Base-by-base conservation (phyloP, 2,888 invertebrate genomes). In the Cenopis cana region DNA sequence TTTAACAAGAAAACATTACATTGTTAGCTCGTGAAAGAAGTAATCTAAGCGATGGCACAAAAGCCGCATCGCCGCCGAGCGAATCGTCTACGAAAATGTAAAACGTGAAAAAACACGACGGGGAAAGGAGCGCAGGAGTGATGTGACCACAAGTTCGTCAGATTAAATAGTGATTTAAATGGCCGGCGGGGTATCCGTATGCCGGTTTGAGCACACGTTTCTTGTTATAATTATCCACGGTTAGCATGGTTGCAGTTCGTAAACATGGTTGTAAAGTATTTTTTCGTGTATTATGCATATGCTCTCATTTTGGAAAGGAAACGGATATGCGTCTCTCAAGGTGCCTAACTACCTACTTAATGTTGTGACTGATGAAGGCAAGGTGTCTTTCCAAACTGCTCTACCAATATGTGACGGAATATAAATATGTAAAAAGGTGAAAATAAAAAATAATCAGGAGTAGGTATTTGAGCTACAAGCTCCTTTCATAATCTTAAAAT, bases 91-190 rank as follows among this genome's bases (percentile, higher is more conserved):
- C 77, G 74, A 77, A 79, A 82, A 81, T 81, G 79, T 80, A 81
- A 80, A 84, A 82, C 79, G 80, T 79, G 82, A 78, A 82, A 82
- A 83, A 83, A 79, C 76, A 80, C 77, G 71, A 60, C 71, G 75
- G 52, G 78, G 77, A 79, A 82, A 85, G 79, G 81, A 79, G 84
- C 75, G 50, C 60, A 57, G 55, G 46, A 41, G 41, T 33, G 17
- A 2, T 14, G 61, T 56, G 46, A 49, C 61, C 49, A 69, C 52
- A 20, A n/a, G 20, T 14, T 62, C 55, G 29, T 18, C 10, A 55
- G 61, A 46, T 52, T 20, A 38, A 38, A 68, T 46, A 14, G 20
- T 10, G 9, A 33, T 11, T 41, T 38, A 9, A 61, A 14, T 41
- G 41, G 6, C 14, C 14, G 14, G 41, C 5, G 14, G 4, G 41